A percentile compares a stretch with the other conserved stretches of the same genome.
Evolutionary conservation across 1,140 invertebrate genomes (phyloP).

Genomic region (Cataglyphis hispanica): DNA sequence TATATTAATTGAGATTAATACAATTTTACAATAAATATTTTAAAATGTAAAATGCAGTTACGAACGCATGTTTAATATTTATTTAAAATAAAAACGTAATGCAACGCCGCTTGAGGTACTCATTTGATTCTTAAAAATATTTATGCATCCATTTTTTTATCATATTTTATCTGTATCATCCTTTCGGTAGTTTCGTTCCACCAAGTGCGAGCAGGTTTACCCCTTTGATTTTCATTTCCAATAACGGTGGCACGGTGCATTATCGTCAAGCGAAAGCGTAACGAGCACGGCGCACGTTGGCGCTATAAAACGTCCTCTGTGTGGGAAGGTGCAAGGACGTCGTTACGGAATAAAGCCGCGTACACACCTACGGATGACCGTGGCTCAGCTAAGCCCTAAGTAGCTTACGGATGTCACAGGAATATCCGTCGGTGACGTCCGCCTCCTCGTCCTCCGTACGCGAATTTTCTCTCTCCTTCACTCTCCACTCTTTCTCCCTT

Average conservation of each 20-base stretch:
- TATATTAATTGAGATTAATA: background rate
- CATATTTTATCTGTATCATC: background rate
- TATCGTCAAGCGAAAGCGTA: conserved; percentile 68
- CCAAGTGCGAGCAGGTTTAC: background rate
- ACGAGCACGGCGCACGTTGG: conserved; percentile 69
- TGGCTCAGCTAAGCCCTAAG: conserved; percentile 62
- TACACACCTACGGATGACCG: conserved; percentile 62
- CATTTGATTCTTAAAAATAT: background rate
- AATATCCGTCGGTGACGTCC: conserved; percentile 52
- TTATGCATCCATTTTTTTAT: background rate
- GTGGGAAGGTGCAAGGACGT: conserved; percentile 77
- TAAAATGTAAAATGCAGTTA: background rate
- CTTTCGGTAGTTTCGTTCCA: background rate
- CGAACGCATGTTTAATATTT: no score
- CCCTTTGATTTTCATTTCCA: conserved; percentile 31
- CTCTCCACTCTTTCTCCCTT: background rate
- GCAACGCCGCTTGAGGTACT: background rate
- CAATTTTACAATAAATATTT: background rate
- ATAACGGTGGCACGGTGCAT: conserved; percentile 52
- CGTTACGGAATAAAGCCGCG: conserved; percentile 68
- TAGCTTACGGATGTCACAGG: conserved; percentile 71
- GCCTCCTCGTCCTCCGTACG: conserved; percentile 9
- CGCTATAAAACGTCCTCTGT: conserved; percentile 77
- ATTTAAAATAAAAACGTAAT: no score
- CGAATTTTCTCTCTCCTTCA: conserved; percentile 39